These are phyloP conservation scores for Drosophila novamexicana DNA, from an alignment of 1,140 invertebrate species.

Conservation along the genomic window DNA sequence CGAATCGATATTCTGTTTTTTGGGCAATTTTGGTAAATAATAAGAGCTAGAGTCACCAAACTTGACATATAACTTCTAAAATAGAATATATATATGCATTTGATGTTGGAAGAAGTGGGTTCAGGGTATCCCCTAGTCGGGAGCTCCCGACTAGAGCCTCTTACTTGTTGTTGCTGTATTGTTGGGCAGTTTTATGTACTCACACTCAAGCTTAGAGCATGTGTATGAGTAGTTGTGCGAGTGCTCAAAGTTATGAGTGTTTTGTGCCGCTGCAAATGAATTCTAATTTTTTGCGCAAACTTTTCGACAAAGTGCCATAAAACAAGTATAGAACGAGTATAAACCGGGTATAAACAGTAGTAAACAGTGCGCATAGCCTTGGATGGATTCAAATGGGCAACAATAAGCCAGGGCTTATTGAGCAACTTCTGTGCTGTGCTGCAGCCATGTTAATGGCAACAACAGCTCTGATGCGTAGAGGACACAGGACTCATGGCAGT, in stretches of 20 bases:
- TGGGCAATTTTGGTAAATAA: too few relatives aligned
- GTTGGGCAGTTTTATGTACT: slow-evolving; percentile 55
- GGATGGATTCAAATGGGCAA: slow-evolving; percentile 3
- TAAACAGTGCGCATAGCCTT: slow-evolving; percentile 23
- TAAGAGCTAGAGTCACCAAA: too few relatives aligned
- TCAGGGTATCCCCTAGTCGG: too few relatives aligned
- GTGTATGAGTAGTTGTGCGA: slow-evolving; percentile 18
- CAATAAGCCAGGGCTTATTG: slow-evolving; percentile 14
- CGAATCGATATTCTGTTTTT: too few relatives aligned
- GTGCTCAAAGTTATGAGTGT: slow-evolving; percentile 55
- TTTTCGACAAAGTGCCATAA: slow-evolving; percentile 52
- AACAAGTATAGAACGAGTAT: slow-evolving; percentile 20
- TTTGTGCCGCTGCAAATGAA: slow-evolving; percentile 69
- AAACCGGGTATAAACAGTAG: not conserved
- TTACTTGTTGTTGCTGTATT: not conserved
- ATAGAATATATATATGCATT: too few relatives aligned
- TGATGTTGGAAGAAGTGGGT: too few relatives aligned
- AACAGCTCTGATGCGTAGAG: not conserved
- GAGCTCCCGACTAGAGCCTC: too few relatives aligned
- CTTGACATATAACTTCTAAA: too few relatives aligned
- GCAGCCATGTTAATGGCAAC: slow-evolving; percentile 12
- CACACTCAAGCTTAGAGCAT: slow-evolving; percentile 7
- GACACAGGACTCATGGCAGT: not conserved
- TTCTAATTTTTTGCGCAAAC: slow-evolving; percentile 76
- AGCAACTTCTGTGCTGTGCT: slow-evolving; percentile 5